Evolutionary conservation across 2,888 invertebrate genomes (phyloP), one percentile per base, ranked within the genome.

Genomic region (Exephanes ischioxanthus): DNA sequence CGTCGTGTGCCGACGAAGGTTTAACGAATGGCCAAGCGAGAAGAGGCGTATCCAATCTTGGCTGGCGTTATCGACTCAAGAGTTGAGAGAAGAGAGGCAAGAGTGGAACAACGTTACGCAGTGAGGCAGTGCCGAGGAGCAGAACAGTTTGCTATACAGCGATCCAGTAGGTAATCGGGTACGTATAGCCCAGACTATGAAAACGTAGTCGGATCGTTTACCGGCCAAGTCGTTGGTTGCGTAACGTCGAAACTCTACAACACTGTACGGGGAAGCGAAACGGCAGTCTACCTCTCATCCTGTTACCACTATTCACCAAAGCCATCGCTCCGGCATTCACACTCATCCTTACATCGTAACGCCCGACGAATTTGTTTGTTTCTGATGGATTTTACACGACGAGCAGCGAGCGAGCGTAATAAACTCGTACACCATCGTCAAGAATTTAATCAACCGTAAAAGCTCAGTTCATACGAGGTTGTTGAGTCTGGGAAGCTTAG

Each of bases 21-120:
- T 63, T 72, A 80, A 80, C 71, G 82, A 82, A 82, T 82, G 70
- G 77, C 66, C 68, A 70, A 77, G 77, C 41, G 61, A 70, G 77
- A 70, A 82, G 70, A 77, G 79, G 72, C 77, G 75, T 77, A 82
- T 77, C 82, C 82, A 82, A 82, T 82, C 82, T 82, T 77, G 61
- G 63, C 26, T 70, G 82, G 77, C 53, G 82, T 82, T 82, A 82
- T 82, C 82, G 82, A 82, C 77, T 82, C 67, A 71, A 77, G 82
- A 77, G 80, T 75, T 75, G 63, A 66, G 79, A 58, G 70, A 55
- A 58, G 48, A 70, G 45, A 26, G 5, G n/a, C 51, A 63, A 71
- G 71, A 22, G 71, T 53, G 71, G 61, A 66, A 66, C 66, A 63
- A 72, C 55, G 70, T 80, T 80, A 80, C 79, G 66, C 63, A 63